Conservation (phyloP, 1,140 invertebrate genomes). For the Ceratina calcarata region DNA sequence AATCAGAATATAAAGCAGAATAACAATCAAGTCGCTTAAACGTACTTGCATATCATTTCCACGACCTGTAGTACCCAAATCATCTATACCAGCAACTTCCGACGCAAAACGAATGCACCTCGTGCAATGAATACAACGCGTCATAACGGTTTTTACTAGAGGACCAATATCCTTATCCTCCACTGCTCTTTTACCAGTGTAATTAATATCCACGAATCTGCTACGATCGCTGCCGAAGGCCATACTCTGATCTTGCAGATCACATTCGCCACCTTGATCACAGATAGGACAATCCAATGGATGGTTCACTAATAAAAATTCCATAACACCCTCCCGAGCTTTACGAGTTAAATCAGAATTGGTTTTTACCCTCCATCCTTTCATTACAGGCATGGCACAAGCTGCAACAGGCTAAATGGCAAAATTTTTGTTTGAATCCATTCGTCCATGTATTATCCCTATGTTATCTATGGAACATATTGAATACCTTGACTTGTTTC, state of each 20-base stretch:
- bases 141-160: slow-evolving; percentile 99
- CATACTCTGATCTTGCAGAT: slow-evolving; percentile 99
- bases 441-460: too few relatives aligned
- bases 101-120: slow-evolving; percentile 98
- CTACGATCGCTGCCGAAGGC: slow-evolving; percentile 98
- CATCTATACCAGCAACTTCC: slow-evolving; percentile 98
- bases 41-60: slow-evolving; percentile 95
- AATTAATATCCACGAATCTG: slow-evolving; percentile 96
- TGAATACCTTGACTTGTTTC: slow-evolving; percentile 89
- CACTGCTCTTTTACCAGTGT: slow-evolving; percentile 97
- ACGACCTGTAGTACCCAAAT: slow-evolving; percentile 97
- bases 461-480: not conserved
- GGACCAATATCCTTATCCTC: slow-evolving; percentile 99
- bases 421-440: too few relatives aligned
- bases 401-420: slow-evolving; percentile 96
- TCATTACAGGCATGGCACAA: slow-evolving; percentile 99
- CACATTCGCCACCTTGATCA: slow-evolving; percentile 99
- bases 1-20: slow-evolving; percentile 16
- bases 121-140: slow-evolving; percentile 99
- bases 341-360: slow-evolving; percentile 97
- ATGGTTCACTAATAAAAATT: slow-evolving; percentile 99
- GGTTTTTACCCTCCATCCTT: slow-evolving; percentile 98
- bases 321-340: slow-evolving; percentile 99
- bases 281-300: slow-evolving; percentile 99
- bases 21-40: not conserved